Base-by-base conservation (phyloP, 2,888 invertebrate genomes). In the Platypus cylindrus region DNA sequence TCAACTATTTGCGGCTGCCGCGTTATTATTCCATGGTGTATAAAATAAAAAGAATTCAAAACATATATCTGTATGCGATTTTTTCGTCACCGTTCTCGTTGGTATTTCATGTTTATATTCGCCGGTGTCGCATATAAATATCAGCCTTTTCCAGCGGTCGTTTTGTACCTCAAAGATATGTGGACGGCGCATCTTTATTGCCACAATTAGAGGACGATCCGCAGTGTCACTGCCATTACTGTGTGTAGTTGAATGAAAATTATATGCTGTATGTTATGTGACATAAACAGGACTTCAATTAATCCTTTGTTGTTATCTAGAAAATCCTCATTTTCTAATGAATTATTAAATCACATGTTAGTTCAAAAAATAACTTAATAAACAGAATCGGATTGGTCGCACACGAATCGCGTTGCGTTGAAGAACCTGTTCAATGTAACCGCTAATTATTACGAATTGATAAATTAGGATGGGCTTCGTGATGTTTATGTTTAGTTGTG, bases 91-190 rank as follows among this genome's bases (percentile, higher is more conserved):
- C 43, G 36, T 37, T 49, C 50, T 51, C 52, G 53, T 54, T 58
- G 60, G 59, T 58, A 53, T 59, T 60, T 59, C 60, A 59, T 62
- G 62, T 62, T 55, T 62, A 61, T 60, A 60, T 60, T 58, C 61
- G 56, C 37, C 55, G 49, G 55, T 57, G 56, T 57, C 58, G 55
- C 56, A 49, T 55, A 60, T 60, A 60, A 60, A 60, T 60, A 58
- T 53, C 52, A 40, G 40, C 48, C 48, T 51, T 53, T 54, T 53
- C 40, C 42, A 38, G 39, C 38, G 42, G 39, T 40, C 39, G 39
- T 44, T 40, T 37, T 35, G 38, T 37, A 25, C 12, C 16, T 20
- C 15, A 28, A 37, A 43, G 43, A 40, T 43, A 40, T 43, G 43
- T 34, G 40, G 33, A 31, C 32, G 40, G 36, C 42, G 52, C 49